A percentile compares a stretch with the other conserved stretches of the same genome.
Evolutionary conservation across 2,888 invertebrate species (phyloP).

Genomic region (Eulithis prunata): DNA sequence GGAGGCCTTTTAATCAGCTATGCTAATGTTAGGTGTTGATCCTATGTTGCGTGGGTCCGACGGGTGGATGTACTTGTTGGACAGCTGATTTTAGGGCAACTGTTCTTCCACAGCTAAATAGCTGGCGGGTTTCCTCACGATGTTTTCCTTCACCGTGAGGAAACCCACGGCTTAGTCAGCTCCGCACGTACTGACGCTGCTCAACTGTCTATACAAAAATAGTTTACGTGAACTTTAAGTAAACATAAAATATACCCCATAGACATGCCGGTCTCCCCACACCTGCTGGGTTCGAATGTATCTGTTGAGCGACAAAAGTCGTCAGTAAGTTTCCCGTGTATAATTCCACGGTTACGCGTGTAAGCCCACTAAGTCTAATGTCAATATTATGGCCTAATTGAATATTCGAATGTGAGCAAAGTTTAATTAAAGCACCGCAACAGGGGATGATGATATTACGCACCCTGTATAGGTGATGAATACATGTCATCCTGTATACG

Average conservation of each 20-base stretch:
- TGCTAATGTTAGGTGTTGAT: conserved; percentile 81
- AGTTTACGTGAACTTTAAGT: no score
- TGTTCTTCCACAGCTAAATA: background rate
- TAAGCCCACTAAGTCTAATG: conserved; percentile 66
- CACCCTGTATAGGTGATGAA: conserved; percentile 34
- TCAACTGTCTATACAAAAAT: no score
- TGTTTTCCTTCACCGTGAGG: no score
- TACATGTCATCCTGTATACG: conserved; percentile 33
- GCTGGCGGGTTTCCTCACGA: no score
- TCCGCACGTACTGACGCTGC: no score
- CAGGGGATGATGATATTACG: conserved; percentile 41
- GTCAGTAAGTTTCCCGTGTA: conserved; percentile 13
- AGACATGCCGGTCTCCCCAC: no score
- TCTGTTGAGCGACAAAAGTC: background rate
- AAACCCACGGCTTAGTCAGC: no score
- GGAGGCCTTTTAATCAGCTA: conserved; percentile 83
- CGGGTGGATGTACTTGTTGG: background rate
- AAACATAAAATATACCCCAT: no score
- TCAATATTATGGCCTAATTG: conserved; percentile 79
- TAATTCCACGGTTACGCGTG: conserved; percentile 38
- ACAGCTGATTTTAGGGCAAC: conserved; percentile 15
- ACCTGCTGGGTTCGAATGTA: no score
- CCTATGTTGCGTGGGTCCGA: conserved; percentile 46
- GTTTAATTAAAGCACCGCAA: conserved; percentile 68
- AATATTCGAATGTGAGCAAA: conserved; percentile 71